Conservation (phyloP, 2,113 vertebrate genomes). For the Ptychochromis oligacanthus region DNA sequence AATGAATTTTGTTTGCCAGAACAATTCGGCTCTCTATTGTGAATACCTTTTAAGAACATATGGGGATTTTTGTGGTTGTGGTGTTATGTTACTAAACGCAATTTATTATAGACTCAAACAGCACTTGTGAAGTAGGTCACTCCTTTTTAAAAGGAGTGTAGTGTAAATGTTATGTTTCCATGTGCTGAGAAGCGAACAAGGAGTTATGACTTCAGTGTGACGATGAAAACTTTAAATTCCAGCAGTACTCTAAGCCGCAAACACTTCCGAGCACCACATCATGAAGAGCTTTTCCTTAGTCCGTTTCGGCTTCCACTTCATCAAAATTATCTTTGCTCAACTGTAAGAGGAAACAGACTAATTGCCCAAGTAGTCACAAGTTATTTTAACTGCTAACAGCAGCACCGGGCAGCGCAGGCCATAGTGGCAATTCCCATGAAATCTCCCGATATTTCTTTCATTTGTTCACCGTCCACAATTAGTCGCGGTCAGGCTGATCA, state of each 20-base stretch:
- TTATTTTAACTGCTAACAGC: slow-evolving; percentile 86
- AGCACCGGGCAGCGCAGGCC: slow-evolving; percentile 85
- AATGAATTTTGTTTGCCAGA: slow-evolving; percentile 74
- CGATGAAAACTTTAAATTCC: slow-evolving; percentile 22
- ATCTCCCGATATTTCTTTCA: slow-evolving; percentile 99
- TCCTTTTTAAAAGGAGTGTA: slow-evolving; percentile 26
- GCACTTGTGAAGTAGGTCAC: slow-evolving; percentile 51
- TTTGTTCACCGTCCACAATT: slow-evolving; percentile 99
- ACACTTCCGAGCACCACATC: slow-evolving; percentile 5
- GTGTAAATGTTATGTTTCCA: slow-evolving; percentile 61
- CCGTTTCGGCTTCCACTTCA: slow-evolving; percentile 4
- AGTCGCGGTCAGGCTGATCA: slow-evolving; percentile 97
- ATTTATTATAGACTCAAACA: slow-evolving; percentile 62
- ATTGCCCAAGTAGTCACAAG: slow-evolving; percentile 82
- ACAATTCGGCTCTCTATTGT: slow-evolving; percentile 61
- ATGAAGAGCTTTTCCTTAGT: background rate
- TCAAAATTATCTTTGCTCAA: slow-evolving; percentile 63
- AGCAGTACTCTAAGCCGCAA: slow-evolving; percentile 20
- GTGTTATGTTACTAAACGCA: slow-evolving; percentile 65
- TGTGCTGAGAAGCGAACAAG: slow-evolving; percentile 35
- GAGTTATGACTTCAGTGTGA: slow-evolving; percentile 37
- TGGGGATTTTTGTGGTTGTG: slow-evolving; percentile 61
- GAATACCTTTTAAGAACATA: slow-evolving; percentile 61
- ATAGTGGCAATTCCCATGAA: slow-evolving; percentile 97
- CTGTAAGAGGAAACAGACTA: slow-evolving; percentile 80